These are phyloP conservation scores for Scaptomyza montana DNA, from an alignment of 1,140 invertebrate species.

Conservation along the genomic window DNA sequence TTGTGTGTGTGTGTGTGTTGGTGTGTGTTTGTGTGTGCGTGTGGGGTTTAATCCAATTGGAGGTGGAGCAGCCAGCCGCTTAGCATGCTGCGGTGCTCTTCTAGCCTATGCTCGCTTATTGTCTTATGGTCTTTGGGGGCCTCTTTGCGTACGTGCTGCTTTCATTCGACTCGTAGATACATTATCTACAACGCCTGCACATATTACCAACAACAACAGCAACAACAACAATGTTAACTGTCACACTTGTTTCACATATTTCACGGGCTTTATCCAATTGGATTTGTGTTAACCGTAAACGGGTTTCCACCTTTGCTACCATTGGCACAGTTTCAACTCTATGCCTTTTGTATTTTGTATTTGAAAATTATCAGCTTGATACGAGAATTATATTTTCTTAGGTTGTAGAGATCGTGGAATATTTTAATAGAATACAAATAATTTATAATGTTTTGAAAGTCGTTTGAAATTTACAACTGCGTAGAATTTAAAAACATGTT, in stretches of 20 bases:
- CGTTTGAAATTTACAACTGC: too few species aligned
- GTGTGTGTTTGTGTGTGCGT: neutral
- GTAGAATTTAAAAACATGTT: too few species aligned
- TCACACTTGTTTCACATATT: conserved; percentile 43
- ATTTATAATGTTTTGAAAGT: too few species aligned
- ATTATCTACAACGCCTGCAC: conserved; percentile 44
- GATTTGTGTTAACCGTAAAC: conserved; percentile 68
- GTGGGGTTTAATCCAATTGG: conserved; percentile 73
- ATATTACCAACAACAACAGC: conserved; percentile 7
- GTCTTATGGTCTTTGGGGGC: conserved; percentile 3
- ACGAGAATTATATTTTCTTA: neutral
- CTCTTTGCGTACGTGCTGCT: conserved; percentile 25
- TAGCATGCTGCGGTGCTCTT: conserved; percentile 59
- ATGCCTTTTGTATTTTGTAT: conserved; percentile 9
- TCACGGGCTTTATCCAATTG: conserved; percentile 66
- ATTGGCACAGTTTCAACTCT: conserved; percentile 42
- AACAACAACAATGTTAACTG: conserved; percentile 51
- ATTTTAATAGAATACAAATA: too few species aligned
- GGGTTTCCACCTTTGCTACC: conserved; percentile 43
- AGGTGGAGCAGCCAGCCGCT: conserved; percentile 60
- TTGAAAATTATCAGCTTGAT: neutral
- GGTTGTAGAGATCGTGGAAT: too few species aligned
- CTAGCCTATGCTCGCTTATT: conserved; percentile 38
- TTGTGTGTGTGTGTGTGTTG: conserved; percentile 2
- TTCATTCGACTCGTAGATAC: conserved; percentile 37